Evolutionary conservation across 2,888 invertebrate species (phyloP), one percentile per base, ranked within the genome.

Genomic region (Polyommatus iphigenia): DNA sequence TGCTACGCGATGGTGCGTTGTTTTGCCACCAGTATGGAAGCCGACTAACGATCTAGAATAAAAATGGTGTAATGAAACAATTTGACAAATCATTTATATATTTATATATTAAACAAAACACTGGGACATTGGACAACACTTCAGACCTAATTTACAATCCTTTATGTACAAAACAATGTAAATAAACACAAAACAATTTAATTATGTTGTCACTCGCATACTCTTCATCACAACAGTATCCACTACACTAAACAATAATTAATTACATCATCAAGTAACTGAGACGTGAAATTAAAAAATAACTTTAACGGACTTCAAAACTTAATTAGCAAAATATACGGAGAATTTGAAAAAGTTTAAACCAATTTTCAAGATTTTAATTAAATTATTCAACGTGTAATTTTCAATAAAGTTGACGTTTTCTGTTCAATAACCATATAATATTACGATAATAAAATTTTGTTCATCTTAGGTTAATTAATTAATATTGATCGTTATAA

Each of bases 171-270:
- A 41, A 8, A 62, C 62, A 62, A 62, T 62, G n/a, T 46, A 46
- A 46, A 62, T 24, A 62, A 62, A 73, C 5, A 24, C 24, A 7
- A 75, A 18, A 75, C 29, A 29, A 54, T 75, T 24, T 54, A 29
- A 75, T 75, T 75, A 29, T n/a, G 54, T 29, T 75, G 54, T 75
- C 75, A 75, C 29, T 24, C 1, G 29, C 75, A 75, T 18, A 50
- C 20, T 41, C 7, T 62, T 67, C 5, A 29, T 20, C 73, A 24
- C 46, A 20, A 50, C 50, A 75, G 4, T 46, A 24, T 50, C n/a
- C 18, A 75, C 13, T 13, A 15, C 50, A 46, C 7, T 75, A 24
- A 75, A 54, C 75, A 75, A 75, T 75, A 75, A 75, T 54, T 75
- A 75, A 75, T 54, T 15, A 29, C 24, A 18, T 54, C 8, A 13